Evolutionary conservation across 2,113 vertebrate species (phyloP), one percentile per base, ranked within the genome.

Genomic region (Haplochromis burtoni): DNA sequence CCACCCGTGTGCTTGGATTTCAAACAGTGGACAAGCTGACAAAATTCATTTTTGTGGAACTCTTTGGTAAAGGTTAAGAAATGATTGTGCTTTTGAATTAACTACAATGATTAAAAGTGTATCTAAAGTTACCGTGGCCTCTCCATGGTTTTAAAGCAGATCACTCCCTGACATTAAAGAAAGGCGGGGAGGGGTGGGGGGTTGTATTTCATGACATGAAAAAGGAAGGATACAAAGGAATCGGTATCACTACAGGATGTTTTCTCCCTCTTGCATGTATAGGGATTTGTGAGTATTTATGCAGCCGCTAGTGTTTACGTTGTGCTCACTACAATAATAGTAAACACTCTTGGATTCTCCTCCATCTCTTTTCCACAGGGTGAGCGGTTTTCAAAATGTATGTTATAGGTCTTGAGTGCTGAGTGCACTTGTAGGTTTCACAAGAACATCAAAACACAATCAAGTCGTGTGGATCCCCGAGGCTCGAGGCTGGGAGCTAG

Each of bases 401-500:
- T 95, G 92, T 92, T 94, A 88, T 94, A 92, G 91, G 87, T 95
- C 89, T 89, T 92, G 92, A 94, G 93, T 94, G 94, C 90, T 96
- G 91, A 95, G 94, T 95, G 95, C 94, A 95, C 93, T 95, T 96
- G 94, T 94, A 93, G 92, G 91, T 89, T 95, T 94, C 93, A 94
- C 88, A 89, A 90, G 93, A 95, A 95, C 94, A 95, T 95, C 94
- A 95, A 96, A 96, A 95, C 93, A 95, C 95, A 94, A 96, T 96
- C 95, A 92, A 94, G 93, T 93, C 11, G 24, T 86, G 86, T 84
- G 88, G 89, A 85, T 94, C 94, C 93, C 92, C 45, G 88, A 89
- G 92, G 93, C 92, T 89, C 17, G 1, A 47, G 88, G 88, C 92
- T 81, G 33, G 87, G 86, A 92, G 91, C 87, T 35, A 92, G 93